Percentiles rank a stretch among this genome's conserved stretches.
These are phyloP conservation scores for Parazoanthus atlanticus DNA, from an alignment of 92 coral and sea anemone species.

Conservation along the genomic window DNA sequence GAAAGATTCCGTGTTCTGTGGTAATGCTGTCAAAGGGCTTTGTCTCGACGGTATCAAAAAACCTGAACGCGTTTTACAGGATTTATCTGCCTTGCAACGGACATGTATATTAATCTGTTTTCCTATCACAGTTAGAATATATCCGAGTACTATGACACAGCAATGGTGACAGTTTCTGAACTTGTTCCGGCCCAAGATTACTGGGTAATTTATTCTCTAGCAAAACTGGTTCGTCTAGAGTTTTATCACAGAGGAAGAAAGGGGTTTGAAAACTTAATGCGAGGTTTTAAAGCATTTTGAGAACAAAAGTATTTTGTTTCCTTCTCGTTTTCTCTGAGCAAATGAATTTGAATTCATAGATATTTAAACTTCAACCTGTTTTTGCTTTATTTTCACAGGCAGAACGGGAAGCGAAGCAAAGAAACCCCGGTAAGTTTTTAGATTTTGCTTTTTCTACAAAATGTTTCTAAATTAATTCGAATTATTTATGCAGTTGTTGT, in stretches of 20 bases:
- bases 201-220: constrained; percentile 23
- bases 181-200: constrained; percentile 33
- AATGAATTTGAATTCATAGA: neutral
- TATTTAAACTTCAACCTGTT: constrained; percentile 10
- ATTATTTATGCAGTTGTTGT: neutral
- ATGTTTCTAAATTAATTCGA: neutral
- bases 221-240: neutral
- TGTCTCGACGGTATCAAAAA: neutral
- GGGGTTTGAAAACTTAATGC: neutral
- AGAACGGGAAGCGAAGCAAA: constrained; percentile 63
- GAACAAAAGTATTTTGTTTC: neutral
- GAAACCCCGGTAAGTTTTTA: constrained; percentile 60
- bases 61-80: neutral
- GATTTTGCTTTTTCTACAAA: neutral
- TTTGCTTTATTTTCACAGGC: constrained; percentile 51
- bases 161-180: constrained; percentile 37
- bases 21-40: constrained; percentile 5
- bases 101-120: neutral
- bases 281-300: too few species aligned
- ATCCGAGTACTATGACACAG: neutral
- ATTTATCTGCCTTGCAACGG: neutral
- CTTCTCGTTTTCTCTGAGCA: neutral
- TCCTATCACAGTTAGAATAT: neutral
- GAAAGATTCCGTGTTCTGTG: neutral
- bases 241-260: neutral